Conservation (phyloP, 2,797 vertebrate species). For the Sebastes diaconus region DNA sequence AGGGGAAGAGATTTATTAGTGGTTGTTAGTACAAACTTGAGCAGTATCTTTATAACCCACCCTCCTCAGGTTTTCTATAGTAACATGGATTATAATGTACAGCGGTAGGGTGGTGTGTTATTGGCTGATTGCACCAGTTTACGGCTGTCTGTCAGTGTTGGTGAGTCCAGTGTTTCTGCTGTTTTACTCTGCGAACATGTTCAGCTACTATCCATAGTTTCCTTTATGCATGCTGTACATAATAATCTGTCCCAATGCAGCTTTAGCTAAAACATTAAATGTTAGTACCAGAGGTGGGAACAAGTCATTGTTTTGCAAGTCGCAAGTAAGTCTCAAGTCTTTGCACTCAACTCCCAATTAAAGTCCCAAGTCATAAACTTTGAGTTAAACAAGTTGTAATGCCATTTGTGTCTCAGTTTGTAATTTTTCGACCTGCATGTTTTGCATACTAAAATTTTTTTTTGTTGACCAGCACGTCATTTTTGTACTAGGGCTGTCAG, state of each 20-base stretch:
- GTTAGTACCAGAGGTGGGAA: too few species aligned
- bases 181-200: background rate
- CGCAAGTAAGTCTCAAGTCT: fast-evolving
- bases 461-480: too few species aligned
- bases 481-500: too few species aligned
- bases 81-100: background rate
- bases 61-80: background rate
- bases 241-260: background rate
- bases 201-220: background rate
- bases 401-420: fast-evolving
- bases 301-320: too few species aligned
- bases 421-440: fast-evolving
- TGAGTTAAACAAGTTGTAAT: too few species aligned
- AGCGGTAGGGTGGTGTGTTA: background rate
- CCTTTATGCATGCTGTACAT: background rate
- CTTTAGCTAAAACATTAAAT: background rate
- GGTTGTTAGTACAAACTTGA: background rate
- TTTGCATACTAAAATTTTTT: too few species aligned
- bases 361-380: too few species aligned
- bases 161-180: background rate
- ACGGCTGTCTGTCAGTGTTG: background rate
- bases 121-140: background rate
- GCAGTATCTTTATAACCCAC: background rate
- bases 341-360: too few species aligned
- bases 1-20: background rate